Base-by-base conservation (phyloP, 2,888 invertebrate species). In the Ferdinandea cuprea region DNA sequence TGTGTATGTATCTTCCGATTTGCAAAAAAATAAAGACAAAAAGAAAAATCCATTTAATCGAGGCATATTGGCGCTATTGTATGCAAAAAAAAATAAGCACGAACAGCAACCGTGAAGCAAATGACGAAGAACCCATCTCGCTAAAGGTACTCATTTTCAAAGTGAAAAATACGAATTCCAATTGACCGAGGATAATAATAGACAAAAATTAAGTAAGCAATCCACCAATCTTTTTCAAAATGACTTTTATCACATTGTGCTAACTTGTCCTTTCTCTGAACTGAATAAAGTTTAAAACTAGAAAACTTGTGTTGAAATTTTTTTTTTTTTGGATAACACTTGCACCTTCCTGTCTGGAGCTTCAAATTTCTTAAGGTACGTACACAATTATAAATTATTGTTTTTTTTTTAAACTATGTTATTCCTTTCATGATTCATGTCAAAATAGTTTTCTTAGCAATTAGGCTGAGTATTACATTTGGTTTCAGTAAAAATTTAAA, bases 401-500 rank as follows among this genome's bases (percentile, higher is more conserved):
- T 17, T 35, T 21, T 21, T 35, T 61, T 32, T 11, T 40, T 7
- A 2, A 40, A 13, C 3, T 25, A 3, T 5, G 5, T 3, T 25
- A 25, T 40, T 15, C 3, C 40, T 40, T 25, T 63, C 9, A n/a
- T 8, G 17, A 46, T 46, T 19, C 13, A 32, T 5, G 6, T 9
- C 9, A 21, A n/a, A 58, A 42, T 5, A 7, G 0, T 11, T 17
- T 4, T 21, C 11, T 3, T 4, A 19, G 9, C 2, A 19, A 17
- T 0, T 6, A n/a, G 2, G n/a, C 13, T 6, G 7, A 40, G 11
- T 25, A 48, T 25, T 28, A 11, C 4, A 1, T 56, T 54, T 15
- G 8, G 9, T 61, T 44, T 59, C 8, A 8, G 56, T 74, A 88
- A 88, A 88, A 88, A 87, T 87, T 87, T 86, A 87, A 88, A 86